These are phyloP conservation scores for Drosophila kanekoi DNA, from an alignment of 2,888 invertebrate species.

Conservation along the genomic window DNA sequence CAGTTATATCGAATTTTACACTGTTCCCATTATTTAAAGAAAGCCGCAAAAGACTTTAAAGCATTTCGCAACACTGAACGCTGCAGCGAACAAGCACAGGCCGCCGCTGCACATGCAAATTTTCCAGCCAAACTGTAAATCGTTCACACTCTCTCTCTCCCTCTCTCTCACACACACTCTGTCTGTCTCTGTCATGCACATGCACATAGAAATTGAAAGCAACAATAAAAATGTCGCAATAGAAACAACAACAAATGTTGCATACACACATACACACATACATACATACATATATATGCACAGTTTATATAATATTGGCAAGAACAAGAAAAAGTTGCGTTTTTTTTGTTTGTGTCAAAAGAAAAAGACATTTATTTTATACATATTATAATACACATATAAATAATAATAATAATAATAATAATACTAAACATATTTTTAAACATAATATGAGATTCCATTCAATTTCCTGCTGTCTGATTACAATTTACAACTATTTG, in stretches of 20 bases:
- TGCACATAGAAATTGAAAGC: conserved; percentile 27
- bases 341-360: conserved; percentile 30
- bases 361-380: conserved; percentile 71
- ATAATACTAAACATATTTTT: conserved; percentile 20
- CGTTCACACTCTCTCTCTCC: conserved; percentile 1
- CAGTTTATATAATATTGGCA: conserved; percentile 6
- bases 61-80: conserved; percentile 20
- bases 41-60: conserved; percentile 3
- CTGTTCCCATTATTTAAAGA: not conserved
- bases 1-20: conserved; percentile 29
- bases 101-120: not conserved
- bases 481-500: conserved; percentile 42
- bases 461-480: conserved; percentile 30
- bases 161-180: not conserved
- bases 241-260: not conserved
- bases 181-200: conserved; percentile 7
- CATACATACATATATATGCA: not conserved
- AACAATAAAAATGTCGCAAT: not conserved
- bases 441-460: conserved; percentile 53
- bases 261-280: not conserved
- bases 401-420: conserved; percentile 15
- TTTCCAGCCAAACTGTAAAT: not conserved
- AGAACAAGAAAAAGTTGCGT: not conserved
- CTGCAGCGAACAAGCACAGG: not conserved
- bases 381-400: conserved; percentile 14